These are phyloP conservation scores for Anniella stebbinsi DNA, from an alignment of 2,797 vertebrate genomes.

Conservation along the genomic window DNA sequence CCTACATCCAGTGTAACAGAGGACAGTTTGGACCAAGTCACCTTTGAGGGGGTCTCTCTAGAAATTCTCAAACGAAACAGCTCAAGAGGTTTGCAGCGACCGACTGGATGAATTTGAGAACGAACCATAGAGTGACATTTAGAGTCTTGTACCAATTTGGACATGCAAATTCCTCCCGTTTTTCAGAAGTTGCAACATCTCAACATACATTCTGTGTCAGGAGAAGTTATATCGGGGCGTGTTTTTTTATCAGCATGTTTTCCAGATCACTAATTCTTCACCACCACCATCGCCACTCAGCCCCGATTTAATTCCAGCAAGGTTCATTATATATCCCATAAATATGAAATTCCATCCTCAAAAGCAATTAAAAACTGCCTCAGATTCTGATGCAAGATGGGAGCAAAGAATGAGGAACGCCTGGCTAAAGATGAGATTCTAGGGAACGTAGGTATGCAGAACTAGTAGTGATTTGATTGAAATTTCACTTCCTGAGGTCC, in stretches of 20 bases:
- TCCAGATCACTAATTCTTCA: constrained; percentile 11
- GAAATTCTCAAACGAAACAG: constrained; percentile 43
- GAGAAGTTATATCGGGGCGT: not conserved
- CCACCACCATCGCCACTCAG: not conserved
- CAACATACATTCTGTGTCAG: too few relatives aligned
- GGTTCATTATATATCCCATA: constrained; percentile 13
- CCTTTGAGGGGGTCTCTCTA: constrained; percentile 51
- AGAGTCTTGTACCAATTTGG: constrained; percentile 9
- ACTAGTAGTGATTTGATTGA: not conserved
- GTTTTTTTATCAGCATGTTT: not conserved
- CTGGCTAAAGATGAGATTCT: constrained; percentile 18
- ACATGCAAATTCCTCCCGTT: constrained; percentile 42
- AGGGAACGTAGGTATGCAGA: not conserved
- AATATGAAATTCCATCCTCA: constrained; percentile 17
- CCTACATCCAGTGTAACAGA: not conserved
- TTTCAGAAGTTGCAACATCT: constrained; percentile 13
- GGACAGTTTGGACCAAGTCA: not conserved
- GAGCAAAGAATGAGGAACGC: not conserved
- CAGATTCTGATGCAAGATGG: not conserved
- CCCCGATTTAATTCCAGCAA: constrained; percentile 5
- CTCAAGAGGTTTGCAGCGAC: constrained; percentile 45
- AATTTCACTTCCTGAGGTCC: not conserved
- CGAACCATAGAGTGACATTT: constrained; percentile 33
- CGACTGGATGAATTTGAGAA: constrained; percentile 48
- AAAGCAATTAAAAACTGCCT: constrained; percentile 21